These are phyloP conservation scores for Tupaia tana DNA, from an alignment of 2,113 vertebrate species.

Conservation along the genomic window DNA sequence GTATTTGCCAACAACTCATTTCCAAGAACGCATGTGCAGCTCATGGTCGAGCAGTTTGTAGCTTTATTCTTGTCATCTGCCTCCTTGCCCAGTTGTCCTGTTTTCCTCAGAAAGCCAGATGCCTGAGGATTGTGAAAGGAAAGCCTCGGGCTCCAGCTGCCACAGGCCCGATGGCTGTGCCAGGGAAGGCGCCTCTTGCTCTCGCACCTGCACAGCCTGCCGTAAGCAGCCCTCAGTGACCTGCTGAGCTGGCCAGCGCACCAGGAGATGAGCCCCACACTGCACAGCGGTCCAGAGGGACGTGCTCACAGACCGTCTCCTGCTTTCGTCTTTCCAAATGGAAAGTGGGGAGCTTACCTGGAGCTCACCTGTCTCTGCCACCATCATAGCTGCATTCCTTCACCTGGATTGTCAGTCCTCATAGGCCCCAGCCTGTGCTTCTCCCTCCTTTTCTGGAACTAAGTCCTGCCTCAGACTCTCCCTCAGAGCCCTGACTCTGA, in stretches of 20 bases:
- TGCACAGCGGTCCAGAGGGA: fast-evolving
- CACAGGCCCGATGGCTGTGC: background rate
- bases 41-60: background rate
- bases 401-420: background rate
- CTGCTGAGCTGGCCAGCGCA: background rate
- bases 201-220: background rate
- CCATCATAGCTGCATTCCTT: background rate
- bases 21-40: background rate
- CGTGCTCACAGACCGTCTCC: background rate
- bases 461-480: background rate
- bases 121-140: background rate
- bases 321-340: background rate
- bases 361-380: background rate
- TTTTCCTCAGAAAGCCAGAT: slow-evolving; percentile 7
- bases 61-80: background rate
- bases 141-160: background rate
- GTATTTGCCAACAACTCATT: background rate
- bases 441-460: background rate
- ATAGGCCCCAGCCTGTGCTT: background rate
- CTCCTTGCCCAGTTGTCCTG: background rate
- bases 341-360: background rate
- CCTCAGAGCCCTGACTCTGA: background rate
- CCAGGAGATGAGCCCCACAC: background rate
- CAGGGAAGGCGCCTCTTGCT: background rate
- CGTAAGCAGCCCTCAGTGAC: background rate